Conservation (phyloP, 1,140 invertebrate species). For the Tenebrio molitor region DNA sequence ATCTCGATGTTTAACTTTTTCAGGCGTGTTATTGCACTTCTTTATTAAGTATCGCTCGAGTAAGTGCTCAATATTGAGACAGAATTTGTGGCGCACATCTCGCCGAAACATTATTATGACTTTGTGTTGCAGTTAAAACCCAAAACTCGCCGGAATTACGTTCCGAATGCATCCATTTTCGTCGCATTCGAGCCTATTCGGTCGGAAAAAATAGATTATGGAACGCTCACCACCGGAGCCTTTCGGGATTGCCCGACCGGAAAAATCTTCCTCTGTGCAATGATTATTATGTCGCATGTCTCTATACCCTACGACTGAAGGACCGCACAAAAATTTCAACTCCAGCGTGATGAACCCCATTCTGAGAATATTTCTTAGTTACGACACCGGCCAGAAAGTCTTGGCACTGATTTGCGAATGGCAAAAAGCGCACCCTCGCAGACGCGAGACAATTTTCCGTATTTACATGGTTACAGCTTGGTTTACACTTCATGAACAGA, state of each 20-base stretch:
- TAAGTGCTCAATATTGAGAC: constrained; percentile 39
- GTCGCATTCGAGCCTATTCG: constrained; percentile 28
- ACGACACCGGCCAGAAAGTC: too few species aligned
- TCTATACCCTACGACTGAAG: background rate
- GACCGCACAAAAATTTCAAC: too few species aligned
- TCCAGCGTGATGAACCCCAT: too few species aligned
- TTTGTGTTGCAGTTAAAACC: constrained; percentile 22
- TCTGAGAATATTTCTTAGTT: too few species aligned
- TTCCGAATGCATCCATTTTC: constrained; percentile 28
- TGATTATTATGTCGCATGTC: constrained; percentile 14
- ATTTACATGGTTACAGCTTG: constrained; percentile 15
- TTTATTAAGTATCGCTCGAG: constrained; percentile 44
- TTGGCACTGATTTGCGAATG: too few species aligned
- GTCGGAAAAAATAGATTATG: constrained; percentile 39
- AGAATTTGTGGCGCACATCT: constrained; percentile 12
- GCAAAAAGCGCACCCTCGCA: background rate
- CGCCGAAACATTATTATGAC: constrained; percentile 24
- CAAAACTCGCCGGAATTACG: constrained; percentile 33
- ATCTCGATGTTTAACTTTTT: constrained; percentile 55
- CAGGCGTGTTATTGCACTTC: constrained; percentile 57
- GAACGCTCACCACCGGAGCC: constrained; percentile 15
- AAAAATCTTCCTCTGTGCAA: constrained; percentile 28
- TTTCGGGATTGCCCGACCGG: constrained; percentile 9
- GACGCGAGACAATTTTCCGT: constrained; percentile 5
- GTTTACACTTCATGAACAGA: constrained; percentile 13